Evolutionary conservation across 2,888 invertebrate genomes (phyloP).

Genomic region (Megaustenia siamemsis): DNA sequence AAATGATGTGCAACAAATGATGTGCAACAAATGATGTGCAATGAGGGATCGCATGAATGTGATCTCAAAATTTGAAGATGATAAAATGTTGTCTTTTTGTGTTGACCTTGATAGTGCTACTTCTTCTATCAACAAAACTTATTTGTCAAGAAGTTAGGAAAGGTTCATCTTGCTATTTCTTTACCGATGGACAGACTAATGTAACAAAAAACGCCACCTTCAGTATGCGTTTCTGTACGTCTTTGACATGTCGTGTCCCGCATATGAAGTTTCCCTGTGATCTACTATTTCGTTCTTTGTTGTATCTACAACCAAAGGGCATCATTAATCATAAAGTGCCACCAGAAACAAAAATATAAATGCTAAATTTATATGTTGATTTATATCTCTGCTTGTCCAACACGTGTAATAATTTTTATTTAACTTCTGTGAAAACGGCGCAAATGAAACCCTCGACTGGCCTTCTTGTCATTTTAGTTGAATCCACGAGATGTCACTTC

Average conservation of each 20-base stretch:
- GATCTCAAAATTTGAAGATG: too few species aligned
- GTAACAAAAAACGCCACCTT: too few species aligned
- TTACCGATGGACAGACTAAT: too few species aligned
- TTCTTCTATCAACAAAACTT: too few species aligned
- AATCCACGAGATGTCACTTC: neutral
- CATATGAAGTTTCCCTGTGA: neutral
- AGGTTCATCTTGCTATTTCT: too few species aligned
- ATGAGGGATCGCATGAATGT: too few species aligned
- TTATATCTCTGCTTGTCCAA: neutral
- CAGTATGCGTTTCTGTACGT: neutral
- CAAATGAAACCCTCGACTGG: neutral
- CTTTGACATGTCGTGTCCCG: neutral
- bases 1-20: too few species aligned
- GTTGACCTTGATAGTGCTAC: too few species aligned
- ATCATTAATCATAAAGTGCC: neutral
- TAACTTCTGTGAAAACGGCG: neutral
- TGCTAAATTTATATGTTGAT: constrained; percentile 9
- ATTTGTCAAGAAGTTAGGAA: too few species aligned
- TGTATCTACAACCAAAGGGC: neutral
- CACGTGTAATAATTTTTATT: neutral
- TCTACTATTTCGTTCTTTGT: neutral
- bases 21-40: too few species aligned
- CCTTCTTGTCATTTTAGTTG: neutral
- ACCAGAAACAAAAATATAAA: neutral
- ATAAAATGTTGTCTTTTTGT: too few species aligned